Base-by-base conservation (phyloP, 2,113 vertebrate species). In the Callorhinus ursinus region DNA sequence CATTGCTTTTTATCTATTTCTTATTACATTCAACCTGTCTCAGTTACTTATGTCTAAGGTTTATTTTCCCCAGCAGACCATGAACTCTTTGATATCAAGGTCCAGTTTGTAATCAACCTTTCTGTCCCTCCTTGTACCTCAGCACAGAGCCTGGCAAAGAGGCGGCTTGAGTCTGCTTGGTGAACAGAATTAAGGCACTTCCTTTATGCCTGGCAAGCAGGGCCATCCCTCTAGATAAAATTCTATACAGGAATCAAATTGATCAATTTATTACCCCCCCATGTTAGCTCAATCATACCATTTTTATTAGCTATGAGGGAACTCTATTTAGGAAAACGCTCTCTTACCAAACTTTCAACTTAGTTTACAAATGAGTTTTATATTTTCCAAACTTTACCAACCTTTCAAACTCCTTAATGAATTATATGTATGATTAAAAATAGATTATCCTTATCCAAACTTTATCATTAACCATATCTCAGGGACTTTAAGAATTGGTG, bases 31-130 rank as follows among this genome's bases (percentile, higher is more conserved):
- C 76, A 59, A 12, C 71, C 76, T 28, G 8, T 84, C 88, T 46
- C 71, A 83, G 74, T 79, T 94, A 65, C 81, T 88, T 97, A 91
- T 95, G 55, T 77, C 85, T 65, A 36, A 55, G 46, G 80, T 85
- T 97, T 94, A 76, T 94, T 94, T 97, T 93, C 42, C 39, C 65
- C 10, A 72, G 95, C 13, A 86, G 61, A 88, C 81, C 84, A 51
- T 92, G 77, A 95, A 74, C 28, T 49, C 67, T 95, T 80, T 81
- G n/a, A 93, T 94, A 82, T 77, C 71, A 88, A 96, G 59, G 85
- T 82, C 77, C 59, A 53, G 85, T 72, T 96, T 94, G 39, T 90
- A 96, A 93, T 94, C 84, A 92, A 74, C 65, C 93, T 53, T 77
- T 31, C 85, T 94, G 77, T 81, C 95, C 80, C 57, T 85, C n/a